A percentile compares a stretch with the other conserved stretches of the same genome.
phyloP scores from a whole-genome alignment of 2,888 invertebrate genomes.

The Xiphydria camelus region DNA sequence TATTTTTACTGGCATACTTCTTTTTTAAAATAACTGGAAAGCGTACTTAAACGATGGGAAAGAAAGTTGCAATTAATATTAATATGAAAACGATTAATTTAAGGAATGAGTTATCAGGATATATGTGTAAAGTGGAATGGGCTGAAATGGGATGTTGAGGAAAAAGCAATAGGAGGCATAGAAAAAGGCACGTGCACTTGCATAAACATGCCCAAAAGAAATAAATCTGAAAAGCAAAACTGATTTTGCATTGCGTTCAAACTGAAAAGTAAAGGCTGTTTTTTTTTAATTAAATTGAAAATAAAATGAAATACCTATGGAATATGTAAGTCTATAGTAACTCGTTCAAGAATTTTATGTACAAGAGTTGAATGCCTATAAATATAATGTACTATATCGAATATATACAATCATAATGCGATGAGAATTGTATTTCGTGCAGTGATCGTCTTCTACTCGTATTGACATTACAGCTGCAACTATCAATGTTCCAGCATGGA shows the following conservation, averaged over 20 bases:
- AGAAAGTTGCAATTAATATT: background rate
- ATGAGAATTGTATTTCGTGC: conserved; percentile 18
- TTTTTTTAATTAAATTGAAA: too few species aligned
- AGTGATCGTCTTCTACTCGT: conserved; percentile 17
- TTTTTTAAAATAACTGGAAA: background rate
- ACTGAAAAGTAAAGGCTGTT: conserved; percentile 51
- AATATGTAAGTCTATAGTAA: too few species aligned
- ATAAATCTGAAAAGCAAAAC: conserved; percentile 12
- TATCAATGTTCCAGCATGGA: background rate
- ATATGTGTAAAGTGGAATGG: too few species aligned
- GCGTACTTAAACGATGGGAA: background rate
- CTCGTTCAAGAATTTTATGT: too few species aligned
- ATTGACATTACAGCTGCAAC: background rate
- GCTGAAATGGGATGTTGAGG: background rate
- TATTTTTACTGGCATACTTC: too few species aligned
- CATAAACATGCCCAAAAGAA: conserved; percentile 36
- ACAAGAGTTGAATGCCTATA: too few species aligned
- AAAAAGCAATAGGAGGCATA: background rate
- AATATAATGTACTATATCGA: too few species aligned
- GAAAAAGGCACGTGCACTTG: conserved; percentile 5
- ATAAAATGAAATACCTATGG: too few species aligned
- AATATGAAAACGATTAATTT: background rate
- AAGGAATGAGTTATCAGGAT: background rate
- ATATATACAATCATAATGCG: background rate
- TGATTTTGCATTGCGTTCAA: conserved; percentile 22